phyloP scores from a whole-genome alignment of 2,797 vertebrate species.

The Telmatherina bonti region DNA sequence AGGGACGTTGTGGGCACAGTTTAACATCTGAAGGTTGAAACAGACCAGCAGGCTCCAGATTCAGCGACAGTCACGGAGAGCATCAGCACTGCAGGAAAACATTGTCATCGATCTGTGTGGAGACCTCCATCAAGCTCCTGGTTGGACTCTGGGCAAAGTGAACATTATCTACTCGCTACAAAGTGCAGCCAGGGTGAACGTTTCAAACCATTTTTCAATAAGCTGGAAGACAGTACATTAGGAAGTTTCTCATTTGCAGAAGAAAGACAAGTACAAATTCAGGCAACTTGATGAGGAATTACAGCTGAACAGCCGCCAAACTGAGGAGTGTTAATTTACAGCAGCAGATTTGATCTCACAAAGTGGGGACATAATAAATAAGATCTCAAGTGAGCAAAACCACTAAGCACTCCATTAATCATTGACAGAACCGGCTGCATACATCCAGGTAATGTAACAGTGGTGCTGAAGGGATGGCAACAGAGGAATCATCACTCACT shows the following conservation, averaged over 20 bases:
- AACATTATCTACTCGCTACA: slow-evolving; percentile 65
- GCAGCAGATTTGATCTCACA: slow-evolving; percentile 33
- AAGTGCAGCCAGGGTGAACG: slow-evolving; percentile 52
- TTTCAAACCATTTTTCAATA: slow-evolving; percentile 55
- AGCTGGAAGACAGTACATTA: slow-evolving; percentile 39
- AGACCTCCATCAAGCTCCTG: slow-evolving; percentile 65
- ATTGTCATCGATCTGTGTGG: slow-evolving; percentile 69
- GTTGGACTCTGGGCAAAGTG: slow-evolving; percentile 58
- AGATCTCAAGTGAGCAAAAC: slow-evolving; percentile 40
- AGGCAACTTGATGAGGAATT: slow-evolving; percentile 13
- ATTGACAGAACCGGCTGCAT: slow-evolving; percentile 23
- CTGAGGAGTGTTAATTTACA: slow-evolving; percentile 34
- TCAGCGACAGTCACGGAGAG: slow-evolving; percentile 58
- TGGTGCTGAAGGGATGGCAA: slow-evolving; percentile 1
- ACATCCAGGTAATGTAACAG: slow-evolving; percentile 15
- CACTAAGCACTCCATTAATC: slow-evolving; percentile 45
- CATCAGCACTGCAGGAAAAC: slow-evolving; percentile 61
- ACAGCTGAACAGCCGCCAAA: slow-evolving; percentile 26
- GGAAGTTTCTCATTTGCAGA: slow-evolving; percentile 30
- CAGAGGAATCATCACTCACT: slow-evolving; percentile 10
- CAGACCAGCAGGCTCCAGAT: slow-evolving; percentile 52
- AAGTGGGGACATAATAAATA: slow-evolving; percentile 33
- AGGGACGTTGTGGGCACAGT: slow-evolving; percentile 37
- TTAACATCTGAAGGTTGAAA: slow-evolving; percentile 56
- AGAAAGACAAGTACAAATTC: slow-evolving; percentile 6